Evolutionary conservation across 1,140 invertebrate species (phyloP), one percentile per base, ranked within the genome.

Genomic region (Drosophila burlai): DNA sequence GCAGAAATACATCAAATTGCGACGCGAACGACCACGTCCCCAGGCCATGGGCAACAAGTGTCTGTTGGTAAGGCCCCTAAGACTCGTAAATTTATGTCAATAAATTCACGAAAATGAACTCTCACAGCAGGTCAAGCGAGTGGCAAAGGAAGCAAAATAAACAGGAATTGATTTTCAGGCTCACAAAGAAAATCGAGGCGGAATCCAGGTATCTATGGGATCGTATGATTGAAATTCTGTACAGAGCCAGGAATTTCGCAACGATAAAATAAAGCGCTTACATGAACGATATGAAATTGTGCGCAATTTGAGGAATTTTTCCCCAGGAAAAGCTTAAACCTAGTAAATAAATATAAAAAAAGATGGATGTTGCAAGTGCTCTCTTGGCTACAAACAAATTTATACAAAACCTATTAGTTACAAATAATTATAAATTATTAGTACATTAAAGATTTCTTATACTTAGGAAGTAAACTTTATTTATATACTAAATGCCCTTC

Each of bases 21-120:
- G 69, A 18, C 72, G 80, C 24, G 75, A 75, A 6, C 69, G 69
- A 0, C 75, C 74, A 29, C 63, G 43, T 38, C 61, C 68, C 1
- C 50, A 79, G 15, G 34, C 42, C 0, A 1, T 15, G 46, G 46
- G 24, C 21, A 67, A 63, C 15, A 57, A 75, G 4, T 81, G 50
- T 38, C 43, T 78, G 38, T n/a, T 85, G 67, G 83, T 86, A 59
- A 67, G 68, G 38, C 21, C 9, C 8, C 10, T 5, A 6, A 15
- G 40, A 34, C n/a, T 31, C 24, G n/a, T 43, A 55, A 57, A 57
- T 57, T 47, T 47, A 47, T 47, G 16, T 16, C 67, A 46, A 47
- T 55, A 47, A 31, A 55, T 72, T 72, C 6, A 31, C n/a, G 4
- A 24, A 47, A 29, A 43, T 6, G 2, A 2, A 29, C n/a, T 59